Evolutionary conservation across 1,140 invertebrate genomes (phyloP).

Genomic region (Drosophila busckii): DNA sequence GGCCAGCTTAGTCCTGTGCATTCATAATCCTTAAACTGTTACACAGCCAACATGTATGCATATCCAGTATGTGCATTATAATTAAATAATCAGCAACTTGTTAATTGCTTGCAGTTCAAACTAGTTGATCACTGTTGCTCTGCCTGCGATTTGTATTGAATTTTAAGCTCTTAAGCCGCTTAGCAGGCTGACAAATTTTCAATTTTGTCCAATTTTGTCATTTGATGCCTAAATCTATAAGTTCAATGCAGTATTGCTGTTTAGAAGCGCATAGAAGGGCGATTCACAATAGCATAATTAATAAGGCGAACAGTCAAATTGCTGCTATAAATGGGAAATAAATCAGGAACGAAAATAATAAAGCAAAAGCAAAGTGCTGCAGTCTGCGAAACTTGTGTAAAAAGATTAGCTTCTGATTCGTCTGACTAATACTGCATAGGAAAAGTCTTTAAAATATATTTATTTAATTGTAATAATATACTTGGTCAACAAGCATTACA

Average conservation of each 20-base stretch:
- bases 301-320: too few relatives aligned
- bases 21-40: slow-evolving; percentile 62
- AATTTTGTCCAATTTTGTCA: slow-evolving; percentile 21
- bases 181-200: slow-evolving; percentile 30
- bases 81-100: slow-evolving; percentile 19
- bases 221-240: not conserved
- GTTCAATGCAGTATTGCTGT: not conserved
- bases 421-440: too few relatives aligned
- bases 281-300: too few relatives aligned
- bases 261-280: not conserved
- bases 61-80: slow-evolving; percentile 6
- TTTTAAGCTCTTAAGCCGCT: slow-evolving; percentile 46
- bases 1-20: slow-evolving; percentile 36
- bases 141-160: slow-evolving; percentile 7
- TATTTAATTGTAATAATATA: too few relatives aligned
- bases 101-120: slow-evolving; percentile 14
- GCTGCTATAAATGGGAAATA: too few relatives aligned
- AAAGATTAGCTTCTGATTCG: too few relatives aligned
- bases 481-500: too few relatives aligned
- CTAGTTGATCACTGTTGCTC: not conserved
- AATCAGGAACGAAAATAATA: too few relatives aligned
- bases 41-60: slow-evolving; percentile 17
- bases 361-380: too few relatives aligned
- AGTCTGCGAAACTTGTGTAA: too few relatives aligned
- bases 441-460: too few relatives aligned